phyloP scores from a whole-genome alignment of 1,140 invertebrate species.

The Microplitis mediator region DNA sequence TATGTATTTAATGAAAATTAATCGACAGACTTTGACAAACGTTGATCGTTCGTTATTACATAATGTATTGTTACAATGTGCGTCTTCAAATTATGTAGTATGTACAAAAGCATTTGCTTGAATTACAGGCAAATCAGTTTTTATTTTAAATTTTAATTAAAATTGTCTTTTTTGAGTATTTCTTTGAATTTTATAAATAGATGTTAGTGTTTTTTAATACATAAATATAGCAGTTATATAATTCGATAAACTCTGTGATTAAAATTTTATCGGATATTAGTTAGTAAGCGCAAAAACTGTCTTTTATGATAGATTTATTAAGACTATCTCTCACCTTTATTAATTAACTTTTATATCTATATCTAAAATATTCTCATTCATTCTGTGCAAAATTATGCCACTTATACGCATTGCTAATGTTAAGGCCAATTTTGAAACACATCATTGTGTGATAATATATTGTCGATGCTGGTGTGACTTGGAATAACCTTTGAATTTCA shows the following conservation, averaged over 20 bases:
- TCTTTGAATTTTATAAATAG: constrained; percentile 26
- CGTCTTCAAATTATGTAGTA: constrained; percentile 53
- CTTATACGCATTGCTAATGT: not conserved
- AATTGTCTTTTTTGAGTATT: constrained; percentile 44
- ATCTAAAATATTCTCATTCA: constrained; percentile 24
- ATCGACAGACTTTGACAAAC: too few relatives aligned
- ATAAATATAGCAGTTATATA: constrained; percentile 27
- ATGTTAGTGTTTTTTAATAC: constrained; percentile 25
- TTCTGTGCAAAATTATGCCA: too few relatives aligned
- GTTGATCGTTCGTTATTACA: constrained; percentile 43
- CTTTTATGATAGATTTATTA: constrained; percentile 52
- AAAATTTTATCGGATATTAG: constrained; percentile 18
- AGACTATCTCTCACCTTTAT: constrained; percentile 25
- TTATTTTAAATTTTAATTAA: constrained; percentile 30
- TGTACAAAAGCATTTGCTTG: constrained; percentile 52
- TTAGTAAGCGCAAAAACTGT: constrained; percentile 56
- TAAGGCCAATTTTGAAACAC: constrained; percentile 34
- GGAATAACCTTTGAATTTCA: constrained; percentile 44
- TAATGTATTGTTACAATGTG: constrained; percentile 51
- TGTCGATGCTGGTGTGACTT: constrained; percentile 40
- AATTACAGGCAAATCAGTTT: constrained; percentile 39
- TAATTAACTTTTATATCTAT: constrained; percentile 22
- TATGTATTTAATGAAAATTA: too few relatives aligned
- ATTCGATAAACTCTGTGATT: constrained; percentile 27
- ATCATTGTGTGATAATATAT: constrained; percentile 45